A percentile compares a stretch with the other conserved stretches of the same genome.
phyloP scores from a whole-genome alignment of 1,140 invertebrate species.

The Maconellicoccus hirsutus region DNA sequence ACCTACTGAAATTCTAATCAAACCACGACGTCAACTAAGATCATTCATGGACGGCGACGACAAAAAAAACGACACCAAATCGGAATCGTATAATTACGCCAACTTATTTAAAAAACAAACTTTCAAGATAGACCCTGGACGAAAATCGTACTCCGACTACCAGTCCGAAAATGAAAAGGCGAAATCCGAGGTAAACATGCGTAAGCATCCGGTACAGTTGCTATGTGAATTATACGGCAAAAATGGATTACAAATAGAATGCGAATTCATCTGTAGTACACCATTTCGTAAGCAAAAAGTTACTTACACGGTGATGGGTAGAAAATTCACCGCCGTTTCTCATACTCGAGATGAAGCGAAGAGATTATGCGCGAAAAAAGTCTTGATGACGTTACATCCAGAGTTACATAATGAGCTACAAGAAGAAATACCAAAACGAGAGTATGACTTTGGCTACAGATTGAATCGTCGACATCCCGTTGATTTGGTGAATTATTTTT shows the following conservation, averaged over 20 bases:
- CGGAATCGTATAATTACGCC: background rate
- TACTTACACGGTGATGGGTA: background rate
- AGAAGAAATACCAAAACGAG: background rate
- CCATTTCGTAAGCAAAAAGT: slow-evolving; percentile 14
- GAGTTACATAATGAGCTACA: background rate
- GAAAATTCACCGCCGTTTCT: slow-evolving; percentile 3
- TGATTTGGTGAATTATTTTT: slow-evolving; percentile 15
- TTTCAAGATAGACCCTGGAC: background rate
- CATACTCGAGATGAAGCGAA: slow-evolving; percentile 11
- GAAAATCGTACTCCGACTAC: background rate
- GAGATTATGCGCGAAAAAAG: slow-evolving; percentile 2
- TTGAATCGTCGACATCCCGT: slow-evolving; percentile 3
- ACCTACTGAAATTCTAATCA: background rate
- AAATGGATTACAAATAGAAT: background rate
- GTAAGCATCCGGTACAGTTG: slow-evolving; percentile 13
- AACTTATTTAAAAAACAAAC: background rate
- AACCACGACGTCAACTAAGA: background rate
- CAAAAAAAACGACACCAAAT: background rate
- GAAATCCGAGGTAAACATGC: background rate
- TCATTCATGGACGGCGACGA: background rate
- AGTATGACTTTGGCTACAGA: slow-evolving; percentile 1
- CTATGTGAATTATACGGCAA: slow-evolving; percentile 13
- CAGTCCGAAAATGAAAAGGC: background rate
- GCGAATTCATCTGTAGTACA: background rate
- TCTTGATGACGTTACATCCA: background rate